Percentiles rank a stretch among this genome's conserved stretches.
phyloP scores from a whole-genome alignment of 1,140 invertebrate genomes.

The Trachelipus rathkii region DNA sequence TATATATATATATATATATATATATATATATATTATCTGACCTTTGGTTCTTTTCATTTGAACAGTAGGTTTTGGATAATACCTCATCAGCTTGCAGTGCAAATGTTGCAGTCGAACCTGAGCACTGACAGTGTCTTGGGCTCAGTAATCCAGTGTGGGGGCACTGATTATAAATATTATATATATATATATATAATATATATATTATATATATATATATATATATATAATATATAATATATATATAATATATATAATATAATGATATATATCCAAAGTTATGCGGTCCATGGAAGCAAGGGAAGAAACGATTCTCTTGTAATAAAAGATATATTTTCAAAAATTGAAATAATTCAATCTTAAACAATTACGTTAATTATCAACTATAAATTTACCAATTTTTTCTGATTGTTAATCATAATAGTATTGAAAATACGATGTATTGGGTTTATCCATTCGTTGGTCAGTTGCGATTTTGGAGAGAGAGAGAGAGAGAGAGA shows the following conservation, averaged over 20 bases:
- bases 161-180: constrained; percentile 65
- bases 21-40: constrained; percentile 50
- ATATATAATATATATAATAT: neutral
- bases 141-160: constrained; percentile 92
- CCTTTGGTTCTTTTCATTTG: constrained; percentile 92
- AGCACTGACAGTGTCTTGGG: constrained; percentile 92
- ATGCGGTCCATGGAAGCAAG: too few species aligned
- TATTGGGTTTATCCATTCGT: too few species aligned
- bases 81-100: constrained; percentile 90
- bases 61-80: constrained; percentile 88
- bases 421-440: too few species aligned
- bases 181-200: constrained; percentile 21
- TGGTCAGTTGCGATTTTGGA: too few species aligned
- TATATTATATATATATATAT: constrained; percentile 10
- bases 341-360: too few species aligned
- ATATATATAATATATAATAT: constrained; percentile 18
- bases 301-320: too few species aligned
- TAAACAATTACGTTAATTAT: too few species aligned
- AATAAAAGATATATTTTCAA: too few species aligned
- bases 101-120: constrained; percentile 87
- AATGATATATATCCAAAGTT: too few species aligned
- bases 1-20: constrained; percentile 7
- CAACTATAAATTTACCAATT: too few species aligned
- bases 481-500: too few species aligned
- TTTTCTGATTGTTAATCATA: too few species aligned